Evolutionary conservation across 1,140 invertebrate species (phyloP).

Genomic region (Orius insidiosus): DNA sequence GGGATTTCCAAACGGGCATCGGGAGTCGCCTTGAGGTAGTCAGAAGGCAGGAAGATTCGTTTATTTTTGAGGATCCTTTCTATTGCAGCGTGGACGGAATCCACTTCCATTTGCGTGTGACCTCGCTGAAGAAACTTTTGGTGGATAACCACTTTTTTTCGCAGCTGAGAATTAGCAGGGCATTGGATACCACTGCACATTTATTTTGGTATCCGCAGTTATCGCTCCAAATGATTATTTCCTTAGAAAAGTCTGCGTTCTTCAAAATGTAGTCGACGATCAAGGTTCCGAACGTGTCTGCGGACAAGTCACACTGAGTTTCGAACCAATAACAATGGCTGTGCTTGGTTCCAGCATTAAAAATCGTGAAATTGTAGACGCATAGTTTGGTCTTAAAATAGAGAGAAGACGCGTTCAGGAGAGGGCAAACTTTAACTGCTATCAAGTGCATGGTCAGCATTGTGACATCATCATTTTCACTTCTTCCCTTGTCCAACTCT

Average conservation of each 20-base stretch:
- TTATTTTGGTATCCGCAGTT: constrained; percentile 23
- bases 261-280: no score
- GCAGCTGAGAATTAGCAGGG: constrained; percentile 16
- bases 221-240: no score
- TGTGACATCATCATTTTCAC: no score
- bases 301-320: no score
- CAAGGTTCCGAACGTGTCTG: no score
- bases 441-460: no score
- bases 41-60: constrained; percentile 1
- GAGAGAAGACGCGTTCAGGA: background rate
- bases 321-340: background rate
- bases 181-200: constrained; percentile 21
- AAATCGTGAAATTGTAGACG: background rate
- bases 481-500: no score
- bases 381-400: background rate
- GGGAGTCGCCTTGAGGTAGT: constrained; percentile 7
- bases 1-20: constrained; percentile 13
- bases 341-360: background rate
- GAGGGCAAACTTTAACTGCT: constrained; percentile 15
- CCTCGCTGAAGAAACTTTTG: constrained; percentile 24
- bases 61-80: constrained; percentile 15
- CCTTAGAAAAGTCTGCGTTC: no score
- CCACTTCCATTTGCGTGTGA: constrained; percentile 25
- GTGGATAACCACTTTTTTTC: constrained; percentile 18
- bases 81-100: constrained; percentile 20